These are phyloP conservation scores for Micropoecilia bifurca DNA, from an alignment of 2,797 vertebrate genomes.

Conservation along the genomic window DNA sequence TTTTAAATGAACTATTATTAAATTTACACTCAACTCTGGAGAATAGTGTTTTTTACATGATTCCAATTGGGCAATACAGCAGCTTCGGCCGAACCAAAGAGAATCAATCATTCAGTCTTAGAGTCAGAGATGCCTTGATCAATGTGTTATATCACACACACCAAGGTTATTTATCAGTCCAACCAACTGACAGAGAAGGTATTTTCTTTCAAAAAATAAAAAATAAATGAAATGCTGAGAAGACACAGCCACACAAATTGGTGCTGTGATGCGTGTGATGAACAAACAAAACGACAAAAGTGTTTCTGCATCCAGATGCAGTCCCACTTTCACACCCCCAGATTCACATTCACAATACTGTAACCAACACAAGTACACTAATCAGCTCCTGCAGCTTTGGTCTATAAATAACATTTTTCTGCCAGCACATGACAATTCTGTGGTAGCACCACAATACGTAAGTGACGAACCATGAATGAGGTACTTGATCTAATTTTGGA, in stretches of 20 bases:
- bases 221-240: background rate
- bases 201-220: slow-evolving; percentile 17
- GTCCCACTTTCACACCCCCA: slow-evolving; percentile 1
- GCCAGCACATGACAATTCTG: slow-evolving; percentile 49
- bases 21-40: background rate
- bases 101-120: slow-evolving; percentile 55
- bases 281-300: background rate
- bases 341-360: slow-evolving; percentile 8
- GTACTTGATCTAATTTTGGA: slow-evolving; percentile 77
- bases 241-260: slow-evolving; percentile 1
- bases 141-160: slow-evolving; percentile 36
- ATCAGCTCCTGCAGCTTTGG: slow-evolving; percentile 51
- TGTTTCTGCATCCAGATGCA: slow-evolving; percentile 1
- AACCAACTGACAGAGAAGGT: slow-evolving; percentile 26
- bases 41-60: slow-evolving; percentile 24
- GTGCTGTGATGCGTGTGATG: background rate
- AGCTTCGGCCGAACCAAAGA: slow-evolving; percentile 35
- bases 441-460: slow-evolving; percentile 56
- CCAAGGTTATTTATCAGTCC: slow-evolving; percentile 39
- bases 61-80: slow-evolving; percentile 4
- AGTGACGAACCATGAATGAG: slow-evolving; percentile 71
- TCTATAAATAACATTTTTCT: slow-evolving; percentile 71
- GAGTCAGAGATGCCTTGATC: slow-evolving; percentile 52
- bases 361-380: slow-evolving; percentile 24
- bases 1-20: background rate